phyloP scores from a whole-genome alignment of 2,113 vertebrate genomes.

The rat (Rattus norvegicus) region GRCr8 NC_086036.1:33056501-33057000 shows the following conservation, averaged over 20 bases:
- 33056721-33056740: neutral
- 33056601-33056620: neutral
- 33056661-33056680: neutral
- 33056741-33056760: neutral
- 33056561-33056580: constrained; percentile 50
- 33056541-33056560: neutral
- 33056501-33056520: neutral
- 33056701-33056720: neutral
- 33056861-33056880: neutral
- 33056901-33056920: neutral
- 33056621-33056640: neutral
- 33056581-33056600: constrained; percentile 61
- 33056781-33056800: constrained; percentile 51
- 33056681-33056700: no score
- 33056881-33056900: neutral
- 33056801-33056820: constrained; percentile 18
- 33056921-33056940: neutral
- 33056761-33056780: neutral
- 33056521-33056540: neutral
- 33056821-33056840: constrained; percentile 57
- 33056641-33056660: neutral
- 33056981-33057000: neutral
- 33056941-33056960: neutral
- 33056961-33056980: neutral
- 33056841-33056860: constrained; percentile 42